Percentiles rank a stretch among this genome's conserved stretches.
These are phyloP conservation scores for Polypterus bichir DNA, from an alignment of 2,113 vertebrate species.

Conservation along the genomic window DNA sequence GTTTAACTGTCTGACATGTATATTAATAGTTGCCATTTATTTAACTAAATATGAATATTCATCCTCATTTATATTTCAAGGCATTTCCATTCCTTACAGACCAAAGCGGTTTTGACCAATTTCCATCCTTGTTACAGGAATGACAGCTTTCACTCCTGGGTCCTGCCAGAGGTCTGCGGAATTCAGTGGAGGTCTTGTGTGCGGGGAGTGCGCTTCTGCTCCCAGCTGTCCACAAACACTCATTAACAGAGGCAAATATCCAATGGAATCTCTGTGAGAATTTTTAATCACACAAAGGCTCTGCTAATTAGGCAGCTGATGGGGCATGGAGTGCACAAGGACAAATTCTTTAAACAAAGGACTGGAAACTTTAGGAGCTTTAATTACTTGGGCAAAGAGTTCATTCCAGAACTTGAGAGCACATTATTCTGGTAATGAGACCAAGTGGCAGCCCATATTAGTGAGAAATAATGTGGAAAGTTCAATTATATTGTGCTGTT, in stretches of 20 bases:
- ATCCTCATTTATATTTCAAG: conserved; percentile 99
- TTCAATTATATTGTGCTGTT: conserved; percentile 73
- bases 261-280: conserved; percentile 98
- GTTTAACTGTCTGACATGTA: conserved; percentile 90
- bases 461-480: conserved; percentile 69
- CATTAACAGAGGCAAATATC: conserved; percentile 98
- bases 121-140: conserved; percentile 86
- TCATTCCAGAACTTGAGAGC: conserved; percentile 97
- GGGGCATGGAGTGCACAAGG: conserved; percentile 99
- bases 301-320: conserved; percentile 99
- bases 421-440: conserved; percentile 93
- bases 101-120: conserved; percentile 74
- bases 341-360: conserved; percentile 99
- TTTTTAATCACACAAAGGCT: conserved; percentile 96
- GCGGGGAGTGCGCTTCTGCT: conserved; percentile 66
- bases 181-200: conserved; percentile 78
- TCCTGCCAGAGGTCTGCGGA: conserved; percentile 92
- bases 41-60: conserved; percentile 98
- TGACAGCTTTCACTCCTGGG: conserved; percentile 97
- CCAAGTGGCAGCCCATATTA: conserved; percentile 68
- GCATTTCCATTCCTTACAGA: conserved; percentile 81
- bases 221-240: conserved; percentile 99
- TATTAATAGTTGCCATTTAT: conserved; percentile 96
- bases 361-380: conserved; percentile 98
- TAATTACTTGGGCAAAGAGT: conserved; percentile 99